Base-by-base conservation (phyloP, 1,140 invertebrate genomes). In the Leguminivora glycinivorella region DNA sequence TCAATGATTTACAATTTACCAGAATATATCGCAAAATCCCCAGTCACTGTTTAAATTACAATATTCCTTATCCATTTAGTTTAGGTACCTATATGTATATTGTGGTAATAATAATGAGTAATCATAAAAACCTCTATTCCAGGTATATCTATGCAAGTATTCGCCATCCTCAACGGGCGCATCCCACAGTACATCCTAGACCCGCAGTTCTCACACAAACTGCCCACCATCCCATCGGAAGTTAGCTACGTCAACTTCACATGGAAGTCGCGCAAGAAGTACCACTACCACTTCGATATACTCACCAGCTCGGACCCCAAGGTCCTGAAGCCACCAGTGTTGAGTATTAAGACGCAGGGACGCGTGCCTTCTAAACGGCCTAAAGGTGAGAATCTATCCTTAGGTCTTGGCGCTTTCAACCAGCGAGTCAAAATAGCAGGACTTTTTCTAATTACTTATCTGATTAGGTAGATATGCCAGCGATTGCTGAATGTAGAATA, bases 221-320 rank as follows among this genome's bases (percentile, higher is more conserved):
- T 98, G 67, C 97, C 97, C 60, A 94, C 97, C 24, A 98, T 98
- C 81, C 97, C 97, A 0, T 96, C 96, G 14, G 97, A 98, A 93
- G 96, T 98, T 34, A 95, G 95, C 56, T 95, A 95, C 80, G 96
- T 98, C 2, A 98, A 98, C 89, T 98, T 98, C 81, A 98, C 97
- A 6, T 98, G 97, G 97, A 96, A 96, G 84, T 95, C 97, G 14
- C 96, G 93, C 38, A 96, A 96, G 87, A 96, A 96, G 82, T 98
- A 98, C 91, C 95, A 94, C 85, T 98, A 98, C 83, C 94, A 97
- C 88, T 98, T 98, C 87, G 96, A 97, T 86, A 93, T 94, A 56
- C 90, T 98, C 60, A 94, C 96, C 75, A 97, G 97, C 3, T 96
- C 95, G 77, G 95, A 98, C 87, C 94, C 96, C 72, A 95, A 94